Evolutionary conservation across 2,888 invertebrate species (phyloP).

Genomic region (Himalopsyche japonica): DNA sequence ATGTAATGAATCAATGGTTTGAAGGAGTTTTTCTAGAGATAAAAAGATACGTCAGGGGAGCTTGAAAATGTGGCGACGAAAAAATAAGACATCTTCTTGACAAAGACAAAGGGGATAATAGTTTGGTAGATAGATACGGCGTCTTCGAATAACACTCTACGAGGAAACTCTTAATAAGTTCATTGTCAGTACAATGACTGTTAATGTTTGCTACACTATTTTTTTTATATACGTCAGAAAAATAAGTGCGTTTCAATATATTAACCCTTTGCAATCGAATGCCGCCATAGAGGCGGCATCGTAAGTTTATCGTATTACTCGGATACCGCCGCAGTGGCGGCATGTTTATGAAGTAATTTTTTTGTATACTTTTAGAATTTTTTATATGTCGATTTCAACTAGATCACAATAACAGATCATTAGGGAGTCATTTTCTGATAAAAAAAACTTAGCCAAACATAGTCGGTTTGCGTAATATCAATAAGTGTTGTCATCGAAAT

Average conservation of each 20-base stretch:
- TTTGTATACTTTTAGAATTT: too few relatives aligned
- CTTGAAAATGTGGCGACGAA: constrained; percentile 4
- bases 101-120: constrained; percentile 10
- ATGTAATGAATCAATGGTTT: constrained; percentile 38
- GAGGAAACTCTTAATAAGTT: background rate
- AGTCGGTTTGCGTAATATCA: too few relatives aligned
- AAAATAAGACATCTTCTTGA: constrained; percentile 13
- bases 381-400: too few relatives aligned
- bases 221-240: background rate
- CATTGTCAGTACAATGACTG: background rate
- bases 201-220: background rate
- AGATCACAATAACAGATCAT: too few relatives aligned
- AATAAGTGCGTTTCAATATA: background rate
- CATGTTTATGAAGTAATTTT: too few relatives aligned
- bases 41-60: constrained; percentile 16
- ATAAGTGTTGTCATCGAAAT: too few relatives aligned
- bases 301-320: too few relatives aligned
- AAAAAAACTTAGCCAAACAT: too few relatives aligned
- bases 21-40: constrained; percentile 24
- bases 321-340: too few relatives aligned
- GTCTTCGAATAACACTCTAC: background rate
- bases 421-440: too few relatives aligned
- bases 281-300: too few relatives aligned
- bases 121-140: background rate
- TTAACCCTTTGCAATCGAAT: too few relatives aligned